Conservation (phyloP, 2,888 invertebrate genomes). For the Odontocerum albicorne region DNA sequence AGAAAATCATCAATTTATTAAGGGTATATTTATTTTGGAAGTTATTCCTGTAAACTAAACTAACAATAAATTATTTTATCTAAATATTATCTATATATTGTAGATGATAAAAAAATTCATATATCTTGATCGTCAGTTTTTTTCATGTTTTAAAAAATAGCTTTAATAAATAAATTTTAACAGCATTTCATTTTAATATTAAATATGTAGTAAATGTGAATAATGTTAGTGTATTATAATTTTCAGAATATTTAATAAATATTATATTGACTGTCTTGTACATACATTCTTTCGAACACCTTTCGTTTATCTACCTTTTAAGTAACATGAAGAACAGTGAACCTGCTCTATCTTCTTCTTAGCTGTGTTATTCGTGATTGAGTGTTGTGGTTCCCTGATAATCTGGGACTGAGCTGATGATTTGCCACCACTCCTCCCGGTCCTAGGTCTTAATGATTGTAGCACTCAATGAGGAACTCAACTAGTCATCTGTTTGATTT, state of each 20-base stretch:
- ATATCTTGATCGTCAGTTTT: neutral
- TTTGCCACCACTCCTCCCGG: no score
- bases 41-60: no score
- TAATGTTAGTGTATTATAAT: conserved; percentile 10
- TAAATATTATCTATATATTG: neutral
- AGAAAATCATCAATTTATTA: no score
- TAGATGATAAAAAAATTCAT: neutral
- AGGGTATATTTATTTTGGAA: no score
- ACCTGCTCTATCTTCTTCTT: no score
- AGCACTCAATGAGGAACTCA: no score
- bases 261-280: conserved; percentile 11
- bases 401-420: no score
- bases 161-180: conserved; percentile 10
- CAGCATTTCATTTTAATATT: conserved; percentile 1
- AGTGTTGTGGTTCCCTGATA: no score
- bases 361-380: no score
- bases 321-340: neutral
- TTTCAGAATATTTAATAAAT: conserved; percentile 2
- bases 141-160: conserved; percentile 7
- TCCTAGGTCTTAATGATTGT: no score
- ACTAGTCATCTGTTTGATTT: no score
- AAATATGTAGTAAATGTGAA: conserved; percentile 11
- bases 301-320: no score
- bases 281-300: neutral
- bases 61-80: neutral